Percentiles rank a stretch among this genome's conserved stretches.
These are phyloP conservation scores for Phenganax stokvisi DNA, from an alignment of 92 coral and sea anemone genomes.

Conservation along the genomic window DNA sequence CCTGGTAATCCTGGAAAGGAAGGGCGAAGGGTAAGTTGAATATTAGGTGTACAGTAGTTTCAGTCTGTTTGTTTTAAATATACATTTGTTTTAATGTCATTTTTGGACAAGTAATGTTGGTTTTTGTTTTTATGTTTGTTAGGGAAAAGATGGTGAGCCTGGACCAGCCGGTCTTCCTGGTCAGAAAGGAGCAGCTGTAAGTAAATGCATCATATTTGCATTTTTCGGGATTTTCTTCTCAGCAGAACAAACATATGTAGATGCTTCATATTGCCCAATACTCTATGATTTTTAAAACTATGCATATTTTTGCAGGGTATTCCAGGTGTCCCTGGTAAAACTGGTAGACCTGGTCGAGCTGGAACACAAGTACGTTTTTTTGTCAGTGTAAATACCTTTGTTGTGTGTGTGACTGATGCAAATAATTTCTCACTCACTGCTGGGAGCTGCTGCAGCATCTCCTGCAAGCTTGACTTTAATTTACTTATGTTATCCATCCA, in stretches of 20 bases:
- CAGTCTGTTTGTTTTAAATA: no score
- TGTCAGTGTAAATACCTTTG: background rate
- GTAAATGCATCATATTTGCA: background rate
- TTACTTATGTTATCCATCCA: no score
- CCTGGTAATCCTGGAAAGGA: conserved; percentile 18
- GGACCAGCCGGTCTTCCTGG: conserved; percentile 45
- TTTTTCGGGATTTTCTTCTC: background rate
- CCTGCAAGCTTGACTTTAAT: no score
- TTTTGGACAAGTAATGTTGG: no score
- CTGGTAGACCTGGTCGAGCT: conserved; percentile 48
- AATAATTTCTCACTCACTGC: no score
- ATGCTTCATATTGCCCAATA: background rate
- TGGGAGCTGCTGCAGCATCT: no score
- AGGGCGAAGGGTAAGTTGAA: conserved; percentile 13
- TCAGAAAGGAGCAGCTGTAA: conserved; percentile 40
- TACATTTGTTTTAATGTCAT: no score
- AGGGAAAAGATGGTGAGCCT: conserved; percentile 17
- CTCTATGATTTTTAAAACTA: background rate
- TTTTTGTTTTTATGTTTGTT: background rate
- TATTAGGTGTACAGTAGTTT: background rate
- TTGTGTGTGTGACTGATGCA: no score
- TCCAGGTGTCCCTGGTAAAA: conserved; percentile 52
- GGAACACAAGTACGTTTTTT: conserved; percentile 44
- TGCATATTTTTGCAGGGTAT: conserved; percentile 26
- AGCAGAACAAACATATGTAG: background rate